These are phyloP conservation scores for Eristalis arbustorum DNA, from an alignment of 2,888 invertebrate species.

Conservation along the genomic window DNA sequence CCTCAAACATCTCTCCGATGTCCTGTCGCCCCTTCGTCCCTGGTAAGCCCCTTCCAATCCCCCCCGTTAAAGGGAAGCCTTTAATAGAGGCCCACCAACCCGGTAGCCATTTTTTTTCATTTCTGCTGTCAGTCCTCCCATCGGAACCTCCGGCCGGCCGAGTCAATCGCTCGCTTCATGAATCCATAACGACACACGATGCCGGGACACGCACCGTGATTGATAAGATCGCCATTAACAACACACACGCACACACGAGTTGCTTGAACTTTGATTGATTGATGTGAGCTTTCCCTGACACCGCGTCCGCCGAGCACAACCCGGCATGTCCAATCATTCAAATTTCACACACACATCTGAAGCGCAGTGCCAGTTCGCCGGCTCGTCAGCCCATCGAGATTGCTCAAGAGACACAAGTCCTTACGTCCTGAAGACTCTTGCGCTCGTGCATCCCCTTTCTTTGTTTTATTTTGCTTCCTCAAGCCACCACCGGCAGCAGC, in stretches of 20 bases:
- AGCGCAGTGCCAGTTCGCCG: not conserved
- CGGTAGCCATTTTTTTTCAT: not conserved
- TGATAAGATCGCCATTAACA: constrained; percentile 44
- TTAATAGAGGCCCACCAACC: not conserved
- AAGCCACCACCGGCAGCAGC: not conserved
- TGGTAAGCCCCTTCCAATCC: not conserved
- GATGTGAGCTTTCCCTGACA: constrained; percentile 38
- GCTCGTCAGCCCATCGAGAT: constrained; percentile 14
- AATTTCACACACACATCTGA: not conserved
- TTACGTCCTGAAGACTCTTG: not conserved
- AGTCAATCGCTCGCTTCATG: constrained; percentile 25
- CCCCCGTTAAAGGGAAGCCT: not conserved
- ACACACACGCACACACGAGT: not conserved
- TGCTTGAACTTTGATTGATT: constrained; percentile 66
- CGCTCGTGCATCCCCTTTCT: not conserved
- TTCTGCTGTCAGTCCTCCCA: not conserved
- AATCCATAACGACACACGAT: constrained; percentile 24
- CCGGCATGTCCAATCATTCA: not conserved
- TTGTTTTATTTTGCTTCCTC: not conserved
- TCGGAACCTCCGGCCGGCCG: not conserved
- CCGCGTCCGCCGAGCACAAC: not conserved
- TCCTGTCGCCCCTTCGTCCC: not conserved
- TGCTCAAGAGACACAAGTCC: constrained; percentile 3
- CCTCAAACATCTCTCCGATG: not conserved
- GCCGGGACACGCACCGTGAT: constrained; percentile 35